Conservation (phyloP, 1,140 invertebrate genomes). For the Camponotus vicinus region DNA sequence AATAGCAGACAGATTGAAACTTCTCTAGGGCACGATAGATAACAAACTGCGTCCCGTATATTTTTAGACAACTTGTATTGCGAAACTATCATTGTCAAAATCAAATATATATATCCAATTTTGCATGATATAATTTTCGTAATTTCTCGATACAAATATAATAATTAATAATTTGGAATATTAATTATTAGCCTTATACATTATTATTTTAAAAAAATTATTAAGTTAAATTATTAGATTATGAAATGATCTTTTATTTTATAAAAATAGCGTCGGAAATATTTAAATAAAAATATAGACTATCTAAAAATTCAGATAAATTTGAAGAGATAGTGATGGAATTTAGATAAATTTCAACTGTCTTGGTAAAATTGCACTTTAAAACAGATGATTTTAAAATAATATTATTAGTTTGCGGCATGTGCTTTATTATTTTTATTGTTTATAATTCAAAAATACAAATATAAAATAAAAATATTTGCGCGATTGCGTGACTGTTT, state of each 20-base stretch:
- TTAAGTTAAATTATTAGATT: no score
- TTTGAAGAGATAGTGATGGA: background rate
- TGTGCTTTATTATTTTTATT: constrained; percentile 5
- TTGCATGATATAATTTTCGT: background rate
- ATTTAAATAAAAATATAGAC: no score
- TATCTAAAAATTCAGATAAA: constrained; percentile 14
- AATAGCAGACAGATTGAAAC: constrained; percentile 55
- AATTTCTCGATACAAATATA: background rate
- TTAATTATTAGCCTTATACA: background rate
- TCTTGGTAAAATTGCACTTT: constrained; percentile 9
- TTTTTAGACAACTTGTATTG: constrained; percentile 28
- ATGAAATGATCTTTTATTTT: no score
- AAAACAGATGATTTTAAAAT: constrained; percentile 43
- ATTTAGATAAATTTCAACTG: background rate
- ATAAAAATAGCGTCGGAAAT: no score
- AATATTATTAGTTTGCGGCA: background rate
- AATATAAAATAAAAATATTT: constrained; percentile 19
- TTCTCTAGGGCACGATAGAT: constrained; percentile 49
- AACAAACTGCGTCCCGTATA: constrained; percentile 33
- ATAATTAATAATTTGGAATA: background rate
- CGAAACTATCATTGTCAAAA: constrained; percentile 42
- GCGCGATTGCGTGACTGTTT: background rate
- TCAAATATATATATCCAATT: constrained; percentile 17
- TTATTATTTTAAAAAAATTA: background rate
- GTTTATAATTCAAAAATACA: constrained; percentile 25